These are phyloP conservation scores for Limanda limanda DNA, from an alignment of 2,113 vertebrate genomes.

Conservation along the genomic window DNA sequence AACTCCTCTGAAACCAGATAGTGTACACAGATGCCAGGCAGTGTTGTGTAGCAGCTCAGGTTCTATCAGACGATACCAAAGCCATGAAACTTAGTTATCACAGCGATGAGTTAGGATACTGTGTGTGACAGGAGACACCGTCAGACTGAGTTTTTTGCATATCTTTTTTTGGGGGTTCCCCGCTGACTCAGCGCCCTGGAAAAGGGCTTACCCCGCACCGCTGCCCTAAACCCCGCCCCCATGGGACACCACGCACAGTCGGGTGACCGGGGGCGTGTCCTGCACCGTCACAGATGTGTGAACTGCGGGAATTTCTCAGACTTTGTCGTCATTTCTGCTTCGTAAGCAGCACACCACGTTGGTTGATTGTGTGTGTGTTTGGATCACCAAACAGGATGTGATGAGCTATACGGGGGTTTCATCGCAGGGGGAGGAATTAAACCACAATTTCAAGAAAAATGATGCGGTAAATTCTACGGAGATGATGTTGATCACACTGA, in stretches of 20 bases:
- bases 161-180: slow-evolving; percentile 56
- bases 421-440: slow-evolving; percentile 15
- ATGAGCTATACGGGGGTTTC: slow-evolving; percentile 33
- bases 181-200: slow-evolving; percentile 60
- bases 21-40: slow-evolving; percentile 13
- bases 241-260: slow-evolving; percentile 63
- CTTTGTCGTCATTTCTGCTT: slow-evolving; percentile 35
- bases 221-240: slow-evolving; percentile 33
- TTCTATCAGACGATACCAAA: slow-evolving; percentile 40
- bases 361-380: neutral
- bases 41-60: slow-evolving; percentile 37
- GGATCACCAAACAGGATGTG: slow-evolving; percentile 62
- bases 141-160: neutral
- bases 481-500: neutral
- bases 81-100: slow-evolving; percentile 10
- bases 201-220: slow-evolving; percentile 71
- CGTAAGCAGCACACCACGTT: neutral
- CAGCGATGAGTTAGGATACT: neutral
- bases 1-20: slow-evolving; percentile 34
- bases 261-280: slow-evolving; percentile 71
- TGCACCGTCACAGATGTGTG: slow-evolving; percentile 24
- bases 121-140: neutral
- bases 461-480: slow-evolving; percentile 1
- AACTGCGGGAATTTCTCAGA: slow-evolving; percentile 59
- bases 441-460: slow-evolving; percentile 25